Evolutionary conservation across 2,797 vertebrate species (phyloP), one percentile per base, ranked within the genome.

Genomic region (Morelia viridis): DNA sequence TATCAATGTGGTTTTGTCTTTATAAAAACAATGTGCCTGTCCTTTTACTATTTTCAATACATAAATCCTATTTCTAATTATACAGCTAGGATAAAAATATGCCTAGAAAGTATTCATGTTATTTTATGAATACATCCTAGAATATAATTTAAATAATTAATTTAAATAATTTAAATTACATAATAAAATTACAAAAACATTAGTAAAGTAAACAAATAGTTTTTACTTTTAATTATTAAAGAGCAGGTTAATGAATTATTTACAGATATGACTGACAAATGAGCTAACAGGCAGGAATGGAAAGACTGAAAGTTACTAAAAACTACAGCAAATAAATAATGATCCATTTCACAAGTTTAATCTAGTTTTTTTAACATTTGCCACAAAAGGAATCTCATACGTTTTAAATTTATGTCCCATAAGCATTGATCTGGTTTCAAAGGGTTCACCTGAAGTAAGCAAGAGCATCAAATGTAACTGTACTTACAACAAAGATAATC

Each of bases 181-280:
- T 57, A 84, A 62, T 80, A 88, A 64, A 64, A 56, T 41, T 64
- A 65, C 28, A 65, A 88, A 87, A 85, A 89, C 46, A 28, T 58
- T 92, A 71, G 62, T n/a, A n/a, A 65, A 84, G 60, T 62, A 26
- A 89, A 92, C 26, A 65, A 80, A 24, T 71, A 83, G 61, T 22
- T 89, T 0, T 22, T 91, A 13, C 68, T 92, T 92, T 50, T 1
- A 96, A 94, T 94, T 93, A 94, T 50, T 94, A 85, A 5, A 91
- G 92, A 92, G 71, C 60, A 88, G 13, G 46, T 93, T 35, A 90
- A 92, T 87, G 35, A 94, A 87, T 95, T 89, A 76, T 87, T 89
- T 80, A 91, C 31, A 92, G 68, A 89, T 0, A 58, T 26, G 53
- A 84, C 87, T 95, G 93, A 58, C 68, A 94, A 94, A 64, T 62